Evolutionary conservation across 2,113 vertebrate genomes (phyloP).

Genomic region (Nymphicus hollandicus): DNA sequence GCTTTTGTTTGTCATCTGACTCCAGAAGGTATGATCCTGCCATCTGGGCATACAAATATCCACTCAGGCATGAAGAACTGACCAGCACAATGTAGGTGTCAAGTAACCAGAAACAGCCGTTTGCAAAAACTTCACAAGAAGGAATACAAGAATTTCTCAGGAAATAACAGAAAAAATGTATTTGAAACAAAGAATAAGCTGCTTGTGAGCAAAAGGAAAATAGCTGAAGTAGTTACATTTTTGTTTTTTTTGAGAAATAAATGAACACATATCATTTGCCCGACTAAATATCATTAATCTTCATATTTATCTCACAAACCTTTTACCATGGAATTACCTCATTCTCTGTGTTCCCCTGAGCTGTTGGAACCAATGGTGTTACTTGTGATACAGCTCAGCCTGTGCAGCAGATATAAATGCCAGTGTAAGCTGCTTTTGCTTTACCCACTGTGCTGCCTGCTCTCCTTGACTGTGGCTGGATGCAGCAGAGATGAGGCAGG

Average conservation of each 20-base stretch:
- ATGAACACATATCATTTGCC: rapidly evolving
- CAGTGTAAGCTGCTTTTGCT: neutral
- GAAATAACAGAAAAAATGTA: neutral
- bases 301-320: neutral
- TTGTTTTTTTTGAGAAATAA: neutral
- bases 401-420: neutral
- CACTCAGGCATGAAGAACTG: neutral
- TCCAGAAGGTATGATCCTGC: neutral
- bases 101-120: neutral
- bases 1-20: neutral
- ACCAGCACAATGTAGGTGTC: neutral
- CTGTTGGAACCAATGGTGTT: neutral
- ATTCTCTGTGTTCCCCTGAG: neutral
- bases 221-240: neutral
- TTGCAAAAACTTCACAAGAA: neutral
- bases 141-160: neutral
- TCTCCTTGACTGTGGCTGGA: neutral
- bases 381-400: neutral
- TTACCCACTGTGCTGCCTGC: rapidly evolving
- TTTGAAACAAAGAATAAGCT: neutral
- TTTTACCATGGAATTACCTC: neutral
- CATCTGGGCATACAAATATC: neutral
- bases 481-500: neutral
- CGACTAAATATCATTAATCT: neutral
- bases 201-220: neutral